Percentiles rank a stretch among this genome's conserved stretches.
Conservation (phyloP, 2,797 vertebrate genomes). For the Anguilla marmorata region DNA sequence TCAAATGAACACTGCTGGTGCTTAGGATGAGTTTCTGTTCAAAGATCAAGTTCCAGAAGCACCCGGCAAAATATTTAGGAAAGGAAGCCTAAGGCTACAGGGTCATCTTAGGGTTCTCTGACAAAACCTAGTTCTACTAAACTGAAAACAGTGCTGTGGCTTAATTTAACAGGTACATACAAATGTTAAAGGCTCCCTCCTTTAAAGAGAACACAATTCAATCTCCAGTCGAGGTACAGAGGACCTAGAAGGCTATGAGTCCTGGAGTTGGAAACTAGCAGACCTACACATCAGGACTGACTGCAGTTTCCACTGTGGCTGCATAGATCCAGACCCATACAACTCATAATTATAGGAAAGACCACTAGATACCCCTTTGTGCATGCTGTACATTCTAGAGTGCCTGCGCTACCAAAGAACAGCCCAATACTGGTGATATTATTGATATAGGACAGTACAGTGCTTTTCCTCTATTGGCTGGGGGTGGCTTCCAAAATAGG, state of each 20-base stretch:
- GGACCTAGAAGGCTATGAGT: background rate
- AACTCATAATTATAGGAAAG: background rate
- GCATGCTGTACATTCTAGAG: conserved; percentile 19
- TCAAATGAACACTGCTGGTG: conserved; percentile 30
- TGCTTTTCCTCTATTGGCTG: background rate
- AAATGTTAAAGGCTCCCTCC: conserved; percentile 2
- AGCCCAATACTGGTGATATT: conserved; percentile 25
- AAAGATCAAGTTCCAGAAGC: conserved; percentile 31
- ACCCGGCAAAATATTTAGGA: conserved; percentile 25
- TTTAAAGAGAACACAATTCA: conserved; percentile 5
- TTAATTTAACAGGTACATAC: conserved; percentile 15
- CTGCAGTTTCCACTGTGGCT: background rate
- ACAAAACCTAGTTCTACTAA: conserved; percentile 9
- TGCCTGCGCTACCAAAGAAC: conserved; percentile 10
- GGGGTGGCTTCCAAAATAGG: background rate
- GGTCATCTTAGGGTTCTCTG: conserved; percentile 7
- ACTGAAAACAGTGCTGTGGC: conserved; percentile 21
- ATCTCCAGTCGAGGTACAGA: conserved; percentile 27
- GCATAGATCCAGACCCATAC: background rate
- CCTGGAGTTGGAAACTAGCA: background rate
- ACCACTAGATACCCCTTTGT: background rate
- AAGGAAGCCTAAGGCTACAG: background rate
- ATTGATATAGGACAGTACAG: conserved; percentile 25
- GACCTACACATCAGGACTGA: background rate
- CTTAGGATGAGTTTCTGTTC: conserved; percentile 22